Conservation (phyloP, 2,797 vertebrate species). For the Sciaenops ocellatus region DNA sequence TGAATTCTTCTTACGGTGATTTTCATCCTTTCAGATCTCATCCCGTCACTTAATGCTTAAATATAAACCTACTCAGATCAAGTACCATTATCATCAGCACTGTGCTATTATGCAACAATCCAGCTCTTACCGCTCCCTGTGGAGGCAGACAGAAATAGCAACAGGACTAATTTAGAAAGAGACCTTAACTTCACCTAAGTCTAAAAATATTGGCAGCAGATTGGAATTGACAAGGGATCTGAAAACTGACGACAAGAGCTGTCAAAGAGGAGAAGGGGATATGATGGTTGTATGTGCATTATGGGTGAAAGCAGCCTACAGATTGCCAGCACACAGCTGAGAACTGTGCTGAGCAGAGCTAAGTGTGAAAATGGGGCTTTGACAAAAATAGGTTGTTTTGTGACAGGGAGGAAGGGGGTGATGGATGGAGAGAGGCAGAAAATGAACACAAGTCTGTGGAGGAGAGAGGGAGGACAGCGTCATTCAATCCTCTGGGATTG, state of each 20-base stretch:
- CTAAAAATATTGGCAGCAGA: slow-evolving; percentile 67
- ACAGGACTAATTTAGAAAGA: slow-evolving; percentile 62
- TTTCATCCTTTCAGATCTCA: slow-evolving; percentile 60
- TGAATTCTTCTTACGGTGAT: slow-evolving; percentile 42
- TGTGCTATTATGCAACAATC: slow-evolving; percentile 61
- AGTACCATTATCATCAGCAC: slow-evolving; percentile 50
- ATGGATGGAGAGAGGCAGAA: slow-evolving; percentile 56
- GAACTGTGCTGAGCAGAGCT: slow-evolving; percentile 53
- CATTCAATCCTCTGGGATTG: slow-evolving; percentile 59
- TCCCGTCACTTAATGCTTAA: slow-evolving; percentile 69
- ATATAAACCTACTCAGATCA: slow-evolving; percentile 69
- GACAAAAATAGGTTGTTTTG: slow-evolving; percentile 70
- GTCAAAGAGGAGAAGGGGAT: not conserved
- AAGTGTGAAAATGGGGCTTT: slow-evolving; percentile 69
- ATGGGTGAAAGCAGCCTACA: slow-evolving; percentile 46
- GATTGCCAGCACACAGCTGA: slow-evolving; percentile 19
- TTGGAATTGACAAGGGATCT: slow-evolving; percentile 54
- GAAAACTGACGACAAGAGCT: slow-evolving; percentile 40
- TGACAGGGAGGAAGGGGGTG: slow-evolving; percentile 53
- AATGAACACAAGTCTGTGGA: slow-evolving; percentile 40
- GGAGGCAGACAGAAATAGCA: slow-evolving; percentile 65
- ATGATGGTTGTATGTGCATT: slow-evolving; percentile 37
- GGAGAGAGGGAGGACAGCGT: slow-evolving; percentile 46
- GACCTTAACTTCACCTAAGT: slow-evolving; percentile 67
- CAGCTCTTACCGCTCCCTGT: slow-evolving; percentile 23